Percentiles rank a stretch among this genome's conserved stretches.
phyloP scores from a whole-genome alignment of 1,140 invertebrate genomes.

The Drosophila busckii region DNA sequence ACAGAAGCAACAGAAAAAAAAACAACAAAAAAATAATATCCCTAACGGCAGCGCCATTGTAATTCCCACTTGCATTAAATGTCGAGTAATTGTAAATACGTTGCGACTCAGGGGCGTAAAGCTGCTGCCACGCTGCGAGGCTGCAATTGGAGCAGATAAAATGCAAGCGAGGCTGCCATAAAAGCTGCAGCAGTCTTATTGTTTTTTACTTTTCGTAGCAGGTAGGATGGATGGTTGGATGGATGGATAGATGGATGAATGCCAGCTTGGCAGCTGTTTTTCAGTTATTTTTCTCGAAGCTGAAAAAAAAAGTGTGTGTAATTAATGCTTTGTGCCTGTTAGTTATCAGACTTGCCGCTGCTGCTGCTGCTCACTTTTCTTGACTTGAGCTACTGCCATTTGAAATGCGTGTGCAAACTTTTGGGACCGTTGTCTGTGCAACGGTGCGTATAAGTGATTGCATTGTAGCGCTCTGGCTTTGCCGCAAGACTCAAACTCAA shows the following conservation, averaged over 20 bases:
- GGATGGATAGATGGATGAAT: not conserved
- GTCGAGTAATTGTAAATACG: slow-evolving; percentile 70
- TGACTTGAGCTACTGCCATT: slow-evolving; percentile 14
- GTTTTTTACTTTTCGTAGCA: not conserved
- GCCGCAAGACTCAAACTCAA: not conserved
- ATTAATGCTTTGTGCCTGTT: slow-evolving; percentile 52
- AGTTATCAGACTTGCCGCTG: slow-evolving; percentile 10
- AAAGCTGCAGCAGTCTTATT: too few relatives aligned
- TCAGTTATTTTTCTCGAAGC: too few relatives aligned
- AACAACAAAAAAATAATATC: too few relatives aligned
- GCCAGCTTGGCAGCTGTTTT: slow-evolving; percentile 3
- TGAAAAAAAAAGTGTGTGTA: slow-evolving; percentile 47
- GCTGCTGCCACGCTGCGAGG: slow-evolving; percentile 5
- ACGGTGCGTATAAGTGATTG: slow-evolving; percentile 71
- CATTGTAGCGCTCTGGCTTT: slow-evolving; percentile 43
- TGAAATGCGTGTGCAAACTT: slow-evolving; percentile 27
- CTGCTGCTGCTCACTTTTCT: slow-evolving; percentile 22
- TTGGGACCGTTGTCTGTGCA: slow-evolving; percentile 37
- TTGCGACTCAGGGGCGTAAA: slow-evolving; percentile 9
- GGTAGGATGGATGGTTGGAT: not conserved
- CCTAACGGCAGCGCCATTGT: slow-evolving; percentile 25
- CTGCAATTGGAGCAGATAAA: slow-evolving; percentile 73
- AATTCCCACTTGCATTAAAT: slow-evolving; percentile 76
- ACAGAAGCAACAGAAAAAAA: too few relatives aligned
- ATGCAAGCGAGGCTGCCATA: slow-evolving; percentile 46